Conservation (phyloP, 1,140 invertebrate genomes). For the Cotesia glomerata region DNA sequence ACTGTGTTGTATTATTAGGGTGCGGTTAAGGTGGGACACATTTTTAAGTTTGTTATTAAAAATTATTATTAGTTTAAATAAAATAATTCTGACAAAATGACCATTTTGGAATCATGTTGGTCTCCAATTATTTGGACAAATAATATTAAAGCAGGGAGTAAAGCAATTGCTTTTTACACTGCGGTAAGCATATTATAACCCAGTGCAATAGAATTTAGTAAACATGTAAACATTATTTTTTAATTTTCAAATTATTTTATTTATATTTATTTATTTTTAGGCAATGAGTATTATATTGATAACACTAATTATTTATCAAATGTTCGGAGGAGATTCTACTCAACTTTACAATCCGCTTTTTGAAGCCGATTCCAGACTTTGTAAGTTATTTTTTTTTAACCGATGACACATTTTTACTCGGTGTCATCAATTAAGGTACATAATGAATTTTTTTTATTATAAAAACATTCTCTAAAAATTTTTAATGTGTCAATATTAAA, state of each 20-base stretch:
- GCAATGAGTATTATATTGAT: conserved; percentile 77
- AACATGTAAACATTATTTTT: neutral
- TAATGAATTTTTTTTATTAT: neutral
- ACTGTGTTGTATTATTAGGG: neutral
- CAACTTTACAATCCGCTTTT: conserved; percentile 87
- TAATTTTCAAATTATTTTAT: neutral
- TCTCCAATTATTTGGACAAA: conserved; percentile 86
- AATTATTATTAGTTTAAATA: neutral
- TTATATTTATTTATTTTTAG: conserved; percentile 49
- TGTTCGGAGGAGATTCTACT: conserved; percentile 83
- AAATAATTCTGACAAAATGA: conserved; percentile 65
- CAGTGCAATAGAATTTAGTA: neutral
- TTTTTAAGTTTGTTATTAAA: neutral
- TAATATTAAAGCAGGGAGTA: conserved; percentile 76
- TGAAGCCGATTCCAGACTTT: conserved; percentile 80
- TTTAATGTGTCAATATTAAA: too few species aligned
- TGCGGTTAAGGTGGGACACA: conserved; percentile 14
- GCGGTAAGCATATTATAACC: conserved; percentile 56
- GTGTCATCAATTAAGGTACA: neutral
- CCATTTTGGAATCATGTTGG: conserved; percentile 81
- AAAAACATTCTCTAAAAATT: too few species aligned
- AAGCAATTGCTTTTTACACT: conserved; percentile 80
- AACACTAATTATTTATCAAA: conserved; percentile 76
- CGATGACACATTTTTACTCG: neutral
- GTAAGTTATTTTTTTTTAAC: conserved; percentile 64